Conservation (phyloP, 2,113 vertebrate genomes). For the Corythornis vintsioides region DNA sequence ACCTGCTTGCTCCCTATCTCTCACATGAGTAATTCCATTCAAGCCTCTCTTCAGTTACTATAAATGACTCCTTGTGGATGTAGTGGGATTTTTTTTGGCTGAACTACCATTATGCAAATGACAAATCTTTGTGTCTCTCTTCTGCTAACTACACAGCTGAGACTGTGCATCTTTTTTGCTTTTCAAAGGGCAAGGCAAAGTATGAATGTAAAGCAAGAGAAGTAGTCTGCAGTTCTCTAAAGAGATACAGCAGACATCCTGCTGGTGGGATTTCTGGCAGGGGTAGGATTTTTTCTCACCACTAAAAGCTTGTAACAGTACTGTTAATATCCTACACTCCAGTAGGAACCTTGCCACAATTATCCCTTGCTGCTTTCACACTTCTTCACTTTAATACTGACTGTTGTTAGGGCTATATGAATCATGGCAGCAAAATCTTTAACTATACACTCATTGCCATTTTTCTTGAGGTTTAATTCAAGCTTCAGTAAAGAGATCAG, state of each 20-base stretch:
- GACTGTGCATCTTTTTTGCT: neutral
- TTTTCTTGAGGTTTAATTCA: neutral
- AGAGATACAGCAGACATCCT: neutral
- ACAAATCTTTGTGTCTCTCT: neutral
- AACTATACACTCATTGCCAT: neutral
- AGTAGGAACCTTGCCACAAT: neutral
- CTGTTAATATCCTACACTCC: neutral
- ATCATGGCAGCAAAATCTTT: neutral
- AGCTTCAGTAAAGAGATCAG: neutral
- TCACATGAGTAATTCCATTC: slow-evolving; percentile 57
- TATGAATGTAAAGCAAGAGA: neutral
- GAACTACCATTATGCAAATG: slow-evolving; percentile 17
- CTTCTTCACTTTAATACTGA: neutral
- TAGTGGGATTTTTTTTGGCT: neutral
- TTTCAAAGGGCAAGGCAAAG: neutral
- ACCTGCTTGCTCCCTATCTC: neutral
- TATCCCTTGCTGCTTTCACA: neutral
- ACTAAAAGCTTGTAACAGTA: neutral
- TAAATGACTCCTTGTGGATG: slow-evolving; percentile 4
- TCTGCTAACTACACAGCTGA: neutral
- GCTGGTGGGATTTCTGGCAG: neutral
- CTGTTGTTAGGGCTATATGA: neutral
- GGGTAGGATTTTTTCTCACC: neutral
- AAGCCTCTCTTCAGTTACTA: neutral
- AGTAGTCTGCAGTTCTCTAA: neutral